phyloP scores from a whole-genome alignment of 2,797 vertebrate genomes.

The Catharus ustulatus region DNA sequence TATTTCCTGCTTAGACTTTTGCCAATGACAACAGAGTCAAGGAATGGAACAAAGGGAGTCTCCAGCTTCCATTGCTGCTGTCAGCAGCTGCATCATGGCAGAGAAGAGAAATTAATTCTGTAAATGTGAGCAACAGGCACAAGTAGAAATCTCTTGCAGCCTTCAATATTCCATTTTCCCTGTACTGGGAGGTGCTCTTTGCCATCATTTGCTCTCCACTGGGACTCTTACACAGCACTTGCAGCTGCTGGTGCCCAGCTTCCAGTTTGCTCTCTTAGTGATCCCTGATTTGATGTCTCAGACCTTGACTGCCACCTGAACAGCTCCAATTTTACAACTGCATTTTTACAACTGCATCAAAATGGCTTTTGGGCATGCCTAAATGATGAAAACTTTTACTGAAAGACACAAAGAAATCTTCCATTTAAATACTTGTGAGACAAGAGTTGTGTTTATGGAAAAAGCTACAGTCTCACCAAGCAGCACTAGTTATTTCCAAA shows the following conservation, averaged over 20 bases:
- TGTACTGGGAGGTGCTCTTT: background rate
- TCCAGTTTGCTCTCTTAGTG: background rate
- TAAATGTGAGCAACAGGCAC: background rate
- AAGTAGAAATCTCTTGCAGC: background rate
- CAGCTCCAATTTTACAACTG: too few relatives aligned
- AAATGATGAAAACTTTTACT: background rate
- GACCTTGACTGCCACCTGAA: background rate
- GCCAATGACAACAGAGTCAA: background rate
- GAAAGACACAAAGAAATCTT: background rate
- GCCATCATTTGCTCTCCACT: background rate
- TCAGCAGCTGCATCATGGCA: background rate
- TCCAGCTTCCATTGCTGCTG: background rate
- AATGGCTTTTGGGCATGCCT: background rate
- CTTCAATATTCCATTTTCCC: background rate
- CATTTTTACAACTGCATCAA: background rate
- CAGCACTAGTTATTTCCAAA: background rate
- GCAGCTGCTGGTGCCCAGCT: background rate
- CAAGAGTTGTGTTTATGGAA: background rate
- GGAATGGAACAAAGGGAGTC: background rate
- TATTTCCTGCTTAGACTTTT: background rate
- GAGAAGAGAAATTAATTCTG: background rate
- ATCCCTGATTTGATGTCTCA: background rate
- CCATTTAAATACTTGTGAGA: background rate
- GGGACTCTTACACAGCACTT: background rate
- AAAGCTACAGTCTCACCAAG: background rate